Percentiles rank a stretch among this genome's conserved stretches.
phyloP scores from a whole-genome alignment of 2,797 vertebrate species.

The Varecia variegata region DNA sequence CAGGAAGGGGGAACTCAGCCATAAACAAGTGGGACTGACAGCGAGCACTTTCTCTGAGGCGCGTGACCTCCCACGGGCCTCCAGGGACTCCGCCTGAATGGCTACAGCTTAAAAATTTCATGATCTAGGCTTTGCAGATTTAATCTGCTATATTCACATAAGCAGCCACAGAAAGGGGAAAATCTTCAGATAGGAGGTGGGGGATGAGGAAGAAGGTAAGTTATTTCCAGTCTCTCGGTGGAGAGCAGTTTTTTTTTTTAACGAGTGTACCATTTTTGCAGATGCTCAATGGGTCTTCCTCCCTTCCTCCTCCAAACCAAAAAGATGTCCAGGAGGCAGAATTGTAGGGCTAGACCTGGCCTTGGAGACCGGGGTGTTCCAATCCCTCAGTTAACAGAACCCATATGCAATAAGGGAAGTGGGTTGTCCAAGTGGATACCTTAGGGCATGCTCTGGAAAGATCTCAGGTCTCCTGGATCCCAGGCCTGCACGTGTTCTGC shows the following conservation, averaged over 20 bases:
- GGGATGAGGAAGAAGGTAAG: background rate
- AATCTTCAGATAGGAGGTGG: background rate
- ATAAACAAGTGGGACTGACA: conserved; percentile 25
- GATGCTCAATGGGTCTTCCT: background rate
- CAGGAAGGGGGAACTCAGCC: background rate
- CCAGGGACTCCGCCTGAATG: background rate
- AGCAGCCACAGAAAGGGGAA: background rate
- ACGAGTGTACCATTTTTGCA: background rate
- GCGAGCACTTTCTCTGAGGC: background rate
- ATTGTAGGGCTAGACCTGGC: background rate
- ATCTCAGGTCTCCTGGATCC: background rate
- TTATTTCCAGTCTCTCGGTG: background rate
- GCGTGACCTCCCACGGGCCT: background rate
- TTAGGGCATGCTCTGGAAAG: background rate
- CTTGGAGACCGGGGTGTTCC: background rate
- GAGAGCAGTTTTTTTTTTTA: background rate
- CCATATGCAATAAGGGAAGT: background rate
- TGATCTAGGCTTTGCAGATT: background rate
- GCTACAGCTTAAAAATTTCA: background rate
- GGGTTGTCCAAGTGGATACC: background rate
- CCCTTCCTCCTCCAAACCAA: background rate
- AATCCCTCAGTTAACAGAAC: background rate
- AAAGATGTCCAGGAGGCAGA: background rate
- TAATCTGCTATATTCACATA: fast-evolving
- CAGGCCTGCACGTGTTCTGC: background rate